phyloP scores from a whole-genome alignment of 2,888 invertebrate species.

The Plagodis dolabraria region DNA sequence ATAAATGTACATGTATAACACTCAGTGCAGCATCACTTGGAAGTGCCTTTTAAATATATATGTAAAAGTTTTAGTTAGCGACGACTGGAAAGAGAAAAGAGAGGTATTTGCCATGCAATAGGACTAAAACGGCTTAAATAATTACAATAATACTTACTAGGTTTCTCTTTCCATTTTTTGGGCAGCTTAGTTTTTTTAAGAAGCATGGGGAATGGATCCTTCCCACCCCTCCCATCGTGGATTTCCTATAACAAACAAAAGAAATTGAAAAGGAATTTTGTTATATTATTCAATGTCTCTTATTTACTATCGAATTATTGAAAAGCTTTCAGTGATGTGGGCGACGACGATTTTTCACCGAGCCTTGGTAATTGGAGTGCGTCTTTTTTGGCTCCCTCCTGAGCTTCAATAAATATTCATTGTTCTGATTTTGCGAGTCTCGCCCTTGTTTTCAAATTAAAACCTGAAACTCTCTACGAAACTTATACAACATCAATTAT shows the following conservation, averaged over 20 bases:
- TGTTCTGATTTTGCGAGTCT: slow-evolving; percentile 57
- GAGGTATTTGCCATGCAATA: too few relatives aligned
- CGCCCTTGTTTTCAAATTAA: slow-evolving; percentile 53
- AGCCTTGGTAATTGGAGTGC: slow-evolving; percentile 52
- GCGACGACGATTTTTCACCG: slow-evolving; percentile 48
- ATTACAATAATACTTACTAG: slow-evolving; percentile 63
- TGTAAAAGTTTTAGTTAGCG: too few relatives aligned
- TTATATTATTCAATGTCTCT: slow-evolving; percentile 33
- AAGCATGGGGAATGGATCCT: slow-evolving; percentile 90
- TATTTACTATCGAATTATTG: slow-evolving; percentile 34
- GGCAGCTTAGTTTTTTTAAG: slow-evolving; percentile 91
- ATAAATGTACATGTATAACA: too few relatives aligned
- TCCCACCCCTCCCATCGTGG: slow-evolving; percentile 88
- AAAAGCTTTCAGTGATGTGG: slow-evolving; percentile 29
- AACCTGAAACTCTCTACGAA: slow-evolving; percentile 31
- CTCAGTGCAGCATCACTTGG: too few relatives aligned
- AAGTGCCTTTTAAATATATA: too few relatives aligned
- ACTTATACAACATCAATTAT: slow-evolving; percentile 36
- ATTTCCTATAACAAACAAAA: slow-evolving; percentile 80
- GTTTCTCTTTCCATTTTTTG: slow-evolving; percentile 87
- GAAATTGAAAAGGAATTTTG: slow-evolving; percentile 9
- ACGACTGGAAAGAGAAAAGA: too few relatives aligned
- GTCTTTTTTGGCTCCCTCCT: slow-evolving; percentile 34
- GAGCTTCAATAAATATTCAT: slow-evolving; percentile 65
- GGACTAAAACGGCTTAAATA: slow-evolving; percentile 16